Percentiles rank a stretch among this genome's conserved stretches.
phyloP scores from a whole-genome alignment of 2,888 invertebrate genomes.

The Heliconius hortense region DNA sequence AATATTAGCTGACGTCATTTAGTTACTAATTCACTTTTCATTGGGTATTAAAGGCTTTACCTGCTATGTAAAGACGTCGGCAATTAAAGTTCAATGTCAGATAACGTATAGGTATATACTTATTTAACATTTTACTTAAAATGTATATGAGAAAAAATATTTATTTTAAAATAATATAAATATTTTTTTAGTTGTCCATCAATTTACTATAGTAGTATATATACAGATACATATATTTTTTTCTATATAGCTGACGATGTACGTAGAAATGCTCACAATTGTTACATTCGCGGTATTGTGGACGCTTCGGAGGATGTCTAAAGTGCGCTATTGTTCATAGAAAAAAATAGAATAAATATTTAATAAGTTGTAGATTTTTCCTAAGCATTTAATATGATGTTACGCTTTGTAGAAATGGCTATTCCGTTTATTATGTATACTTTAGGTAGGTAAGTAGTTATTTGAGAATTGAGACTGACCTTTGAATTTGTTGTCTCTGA shows the following conservation, averaged over 20 bases:
- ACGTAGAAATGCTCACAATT: neutral
- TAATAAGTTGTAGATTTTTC: neutral
- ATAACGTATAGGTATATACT: neutral
- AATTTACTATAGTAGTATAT: neutral
- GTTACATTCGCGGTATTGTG: constrained; percentile 1
- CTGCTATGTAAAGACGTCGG: constrained; percentile 22
- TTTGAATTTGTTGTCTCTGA: neutral
- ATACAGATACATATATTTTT: too few relatives aligned
- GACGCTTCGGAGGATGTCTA: neutral
- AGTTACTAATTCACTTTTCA: constrained; percentile 29
- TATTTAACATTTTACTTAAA: neutral
- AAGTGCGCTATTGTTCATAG: constrained; percentile 7
- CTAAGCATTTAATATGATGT: neutral
- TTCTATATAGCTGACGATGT: neutral
- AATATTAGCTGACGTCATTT: constrained; percentile 44
- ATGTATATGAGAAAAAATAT: neutral
- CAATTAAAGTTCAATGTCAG: constrained; percentile 31
- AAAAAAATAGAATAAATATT: neutral
- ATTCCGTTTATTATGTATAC: neutral
- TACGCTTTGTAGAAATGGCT: neutral
- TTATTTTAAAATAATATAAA: neutral
- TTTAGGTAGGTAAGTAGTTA: neutral
- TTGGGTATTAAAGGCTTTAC: constrained; percentile 25
- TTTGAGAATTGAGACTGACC: neutral
- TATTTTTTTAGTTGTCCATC: neutral